Evolutionary conservation across 2,113 vertebrate genomes (phyloP).

Genomic region (Etia nguti): DNA sequence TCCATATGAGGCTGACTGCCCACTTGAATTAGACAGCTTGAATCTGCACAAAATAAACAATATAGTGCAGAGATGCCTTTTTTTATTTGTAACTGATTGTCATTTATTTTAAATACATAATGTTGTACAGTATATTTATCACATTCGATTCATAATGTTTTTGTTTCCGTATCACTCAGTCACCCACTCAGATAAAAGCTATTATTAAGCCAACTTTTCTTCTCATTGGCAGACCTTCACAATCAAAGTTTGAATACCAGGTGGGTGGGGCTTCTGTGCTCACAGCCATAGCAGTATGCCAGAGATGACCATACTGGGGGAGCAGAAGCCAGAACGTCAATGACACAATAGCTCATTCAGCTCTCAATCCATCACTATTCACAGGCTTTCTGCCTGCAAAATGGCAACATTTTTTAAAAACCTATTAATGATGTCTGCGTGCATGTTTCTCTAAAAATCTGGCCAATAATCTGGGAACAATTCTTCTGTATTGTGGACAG

Average conservation of each 20-base stretch:
- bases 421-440: neutral
- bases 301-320: neutral
- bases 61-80: accelerated
- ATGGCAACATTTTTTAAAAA: neutral
- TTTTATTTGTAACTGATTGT: neutral
- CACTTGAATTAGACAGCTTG: neutral
- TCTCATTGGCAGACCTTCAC: accelerated
- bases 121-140: neutral
- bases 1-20: neutral
- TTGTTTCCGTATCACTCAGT: neutral
- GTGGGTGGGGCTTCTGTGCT: neutral
- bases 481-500: accelerated
- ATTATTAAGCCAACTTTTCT: neutral
- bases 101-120: neutral
- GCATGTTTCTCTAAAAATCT: accelerated
- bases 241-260: neutral
- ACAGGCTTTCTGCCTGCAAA: neutral
- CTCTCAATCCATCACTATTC: neutral
- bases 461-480: neutral
- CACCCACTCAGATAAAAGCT: neutral
- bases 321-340: neutral
- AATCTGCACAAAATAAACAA: neutral
- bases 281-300: neutral
- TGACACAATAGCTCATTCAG: neutral
- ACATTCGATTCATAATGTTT: neutral